A percentile compares a stretch with the other conserved stretches of the same genome.
These are phyloP conservation scores for Zonitis immaculata DNA, from an alignment of 2,888 invertebrate genomes.

Conservation along the genomic window DNA sequence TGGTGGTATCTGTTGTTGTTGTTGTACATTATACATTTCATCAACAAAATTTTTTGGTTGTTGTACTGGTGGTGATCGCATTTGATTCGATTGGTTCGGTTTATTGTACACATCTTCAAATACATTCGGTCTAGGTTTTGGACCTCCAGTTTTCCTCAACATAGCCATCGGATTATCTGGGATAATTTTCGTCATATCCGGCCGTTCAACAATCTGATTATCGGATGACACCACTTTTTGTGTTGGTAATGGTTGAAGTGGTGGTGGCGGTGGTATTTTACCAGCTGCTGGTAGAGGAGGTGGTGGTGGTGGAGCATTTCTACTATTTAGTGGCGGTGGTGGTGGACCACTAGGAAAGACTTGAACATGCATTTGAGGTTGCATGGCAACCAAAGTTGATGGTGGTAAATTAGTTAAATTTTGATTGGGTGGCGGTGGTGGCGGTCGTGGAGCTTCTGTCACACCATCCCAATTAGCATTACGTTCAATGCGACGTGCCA, in stretches of 20 bases:
- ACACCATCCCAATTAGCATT: constrained; percentile 70
- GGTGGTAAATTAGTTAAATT: constrained; percentile 55
- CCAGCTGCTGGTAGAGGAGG: constrained; percentile 55
- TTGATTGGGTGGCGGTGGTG: constrained; percentile 39
- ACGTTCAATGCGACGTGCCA: constrained; percentile 73
- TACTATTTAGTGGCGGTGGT: constrained; percentile 37
- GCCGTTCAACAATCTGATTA: constrained; percentile 55
- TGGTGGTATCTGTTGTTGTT: not conserved
- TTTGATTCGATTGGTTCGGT: constrained; percentile 16
- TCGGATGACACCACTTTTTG: constrained; percentile 49
- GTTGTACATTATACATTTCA: not conserved
- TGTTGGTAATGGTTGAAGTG: constrained; percentile 56
- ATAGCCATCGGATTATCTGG: constrained; percentile 68
- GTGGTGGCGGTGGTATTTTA: constrained; percentile 48
- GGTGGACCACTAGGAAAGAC: constrained; percentile 48
- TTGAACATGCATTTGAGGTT: constrained; percentile 63
- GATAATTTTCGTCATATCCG: constrained; percentile 64
- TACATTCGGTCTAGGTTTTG: constrained; percentile 42
- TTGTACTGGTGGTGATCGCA: constrained; percentile 14
- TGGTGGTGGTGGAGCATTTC: constrained; percentile 32
- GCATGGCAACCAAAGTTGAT: constrained; percentile 58
- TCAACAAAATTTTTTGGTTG: not conserved
- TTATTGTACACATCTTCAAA: constrained; percentile 36
- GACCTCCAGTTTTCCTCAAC: constrained; percentile 65
- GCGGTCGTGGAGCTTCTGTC: constrained; percentile 50